A percentile compares a stretch with the other conserved stretches of the same genome.
phyloP scores from a whole-genome alignment of 2,797 vertebrate species.

The Phalanger gymnotis region DNA sequence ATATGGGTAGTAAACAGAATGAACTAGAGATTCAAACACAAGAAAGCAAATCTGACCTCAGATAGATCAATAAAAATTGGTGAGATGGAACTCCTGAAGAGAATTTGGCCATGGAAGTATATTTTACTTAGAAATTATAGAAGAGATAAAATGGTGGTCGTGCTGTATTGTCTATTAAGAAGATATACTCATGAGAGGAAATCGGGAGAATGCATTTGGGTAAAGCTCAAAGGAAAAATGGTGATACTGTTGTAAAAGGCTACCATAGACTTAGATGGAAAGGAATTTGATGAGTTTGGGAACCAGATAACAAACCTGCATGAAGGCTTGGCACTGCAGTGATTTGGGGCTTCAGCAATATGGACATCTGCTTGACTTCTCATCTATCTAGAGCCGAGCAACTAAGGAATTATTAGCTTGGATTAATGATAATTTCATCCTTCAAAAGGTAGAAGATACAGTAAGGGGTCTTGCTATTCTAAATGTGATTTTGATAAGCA shows the following conservation, averaged over 20 bases:
- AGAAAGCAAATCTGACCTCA: neutral
- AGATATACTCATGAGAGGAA: neutral
- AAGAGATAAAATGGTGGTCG: neutral
- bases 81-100: neutral
- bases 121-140: neutral
- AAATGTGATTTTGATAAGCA: neutral
- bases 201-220: neutral
- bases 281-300: neutral
- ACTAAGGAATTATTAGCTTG: neutral
- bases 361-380: neutral
- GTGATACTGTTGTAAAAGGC: neutral
- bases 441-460: neutral
- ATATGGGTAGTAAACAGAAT: neutral
- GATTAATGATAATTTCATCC: neutral
- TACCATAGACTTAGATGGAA: neutral
- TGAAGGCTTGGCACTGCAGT: neutral
- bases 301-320: neutral
- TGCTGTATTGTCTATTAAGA: neutral
- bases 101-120: neutral
- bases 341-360: neutral
- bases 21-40: neutral
- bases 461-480: neutral
- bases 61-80: neutral
- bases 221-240: neutral
- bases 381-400: neutral